Percentiles rank a stretch among this genome's conserved stretches.
Evolutionary conservation across 2,888 invertebrate species (phyloP).

Genomic region (Leucophora obtusa): DNA sequence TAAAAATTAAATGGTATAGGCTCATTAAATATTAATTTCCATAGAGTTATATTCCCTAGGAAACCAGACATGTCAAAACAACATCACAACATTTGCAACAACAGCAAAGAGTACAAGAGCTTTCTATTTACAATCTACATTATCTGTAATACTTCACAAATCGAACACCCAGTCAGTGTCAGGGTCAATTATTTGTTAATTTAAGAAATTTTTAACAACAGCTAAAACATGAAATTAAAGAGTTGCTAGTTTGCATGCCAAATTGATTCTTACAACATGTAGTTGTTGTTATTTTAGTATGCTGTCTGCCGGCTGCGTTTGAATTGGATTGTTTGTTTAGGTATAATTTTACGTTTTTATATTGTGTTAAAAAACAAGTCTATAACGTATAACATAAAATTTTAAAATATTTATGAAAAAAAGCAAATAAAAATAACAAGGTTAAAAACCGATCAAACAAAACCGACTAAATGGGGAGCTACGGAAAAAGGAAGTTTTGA

Average conservation of each 20-base stretch:
- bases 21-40: not conserved
- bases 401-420: not conserved
- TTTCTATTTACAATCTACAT: not conserved
- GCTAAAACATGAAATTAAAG: conserved; percentile 13
- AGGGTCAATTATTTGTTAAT: conserved; percentile 58
- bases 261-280: conserved; percentile 36
- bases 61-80: conserved; percentile 58
- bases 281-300: not conserved
- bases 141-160: not conserved
- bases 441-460: no score
- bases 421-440: not conserved
- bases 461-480: no score
- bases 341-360: not conserved
- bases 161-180: conserved; percentile 45
- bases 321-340: not conserved
- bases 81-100: not conserved
- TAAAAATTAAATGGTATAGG: not conserved
- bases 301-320: not conserved
- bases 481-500: no score
- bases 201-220: conserved; percentile 13
- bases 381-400: not conserved
- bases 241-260: conserved; percentile 47
- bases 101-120: not conserved
- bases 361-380: not conserved
- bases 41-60: conserved; percentile 39